These are phyloP conservation scores for Caiman crocodilus DNA, from an alignment of 2,797 vertebrate genomes.

Conservation along the genomic window DNA sequence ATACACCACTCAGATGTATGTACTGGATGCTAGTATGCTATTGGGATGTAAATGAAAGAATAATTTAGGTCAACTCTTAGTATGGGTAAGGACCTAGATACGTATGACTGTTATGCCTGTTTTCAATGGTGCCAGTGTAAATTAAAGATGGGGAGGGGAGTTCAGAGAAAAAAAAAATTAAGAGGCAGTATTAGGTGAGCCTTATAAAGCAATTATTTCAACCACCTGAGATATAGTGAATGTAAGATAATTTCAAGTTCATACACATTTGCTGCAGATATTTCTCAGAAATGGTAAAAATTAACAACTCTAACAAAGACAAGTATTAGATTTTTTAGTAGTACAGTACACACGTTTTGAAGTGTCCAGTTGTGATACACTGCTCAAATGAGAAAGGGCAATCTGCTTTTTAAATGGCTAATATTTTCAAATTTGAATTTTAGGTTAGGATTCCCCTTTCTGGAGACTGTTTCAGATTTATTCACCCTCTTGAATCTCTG, in stretches of 20 bases:
- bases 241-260: constrained; percentile 49
- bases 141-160: not conserved
- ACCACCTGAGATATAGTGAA: constrained; percentile 68
- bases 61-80: constrained; percentile 39
- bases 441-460: constrained; percentile 71
- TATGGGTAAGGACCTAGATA: not conserved
- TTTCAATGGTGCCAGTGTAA: not conserved
- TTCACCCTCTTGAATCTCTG: constrained; percentile 77
- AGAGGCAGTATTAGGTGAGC: not conserved
- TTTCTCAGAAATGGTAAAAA: constrained; percentile 64
- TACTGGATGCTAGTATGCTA: not conserved
- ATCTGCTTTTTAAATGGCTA: constrained; percentile 47
- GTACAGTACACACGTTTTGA: constrained; percentile 65
- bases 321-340: constrained; percentile 64
- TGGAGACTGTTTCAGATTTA: constrained; percentile 66
- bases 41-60: not conserved
- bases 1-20: too few relatives aligned
- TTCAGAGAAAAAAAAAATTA: not conserved
- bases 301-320: constrained; percentile 72
- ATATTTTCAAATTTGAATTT: constrained; percentile 69
- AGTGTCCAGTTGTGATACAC: constrained; percentile 67
- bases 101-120: not conserved
- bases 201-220: constrained; percentile 47
- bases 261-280: constrained; percentile 64
- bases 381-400: constrained; percentile 68